Evolutionary conservation across 2,113 vertebrate genomes (phyloP), one percentile per base, ranked within the genome.

Genomic region (Malurus cyaneus): DNA sequence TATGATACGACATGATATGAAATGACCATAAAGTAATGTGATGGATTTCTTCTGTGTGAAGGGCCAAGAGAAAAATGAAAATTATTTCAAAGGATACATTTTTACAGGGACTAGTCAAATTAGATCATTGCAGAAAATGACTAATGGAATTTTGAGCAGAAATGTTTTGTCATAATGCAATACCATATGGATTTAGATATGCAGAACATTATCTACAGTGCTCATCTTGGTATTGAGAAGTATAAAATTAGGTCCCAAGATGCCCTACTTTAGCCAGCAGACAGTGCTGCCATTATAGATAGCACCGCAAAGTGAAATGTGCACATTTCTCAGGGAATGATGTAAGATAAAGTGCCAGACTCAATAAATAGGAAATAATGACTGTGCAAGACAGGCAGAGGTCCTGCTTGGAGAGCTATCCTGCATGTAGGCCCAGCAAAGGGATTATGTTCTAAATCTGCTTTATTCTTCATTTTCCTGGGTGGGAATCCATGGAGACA

Each of bases 61-160:
- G 19, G 26, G 31, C 26, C 31, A 92, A 76, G 6, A 86, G 17
- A 60, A 83, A 89, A 91, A 62, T 32, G 12, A 84, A 21, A 65
- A 61, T 34, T 57, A 66, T 78, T 61, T 87, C 57, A 61, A 72
- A 85, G 26, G 34, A 47, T 73, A 39, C 26, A 39, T 92, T 92
- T 88, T 91, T 73, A 85, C 32, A 65, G 32, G 32, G 21, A 73
- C 66, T 76, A 76, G 57, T 92, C 70, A 88, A 86, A 93, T 31
- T 24, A 80, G 89, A 89, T 95, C 53, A 76, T 61, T 83, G 23
- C 50, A 95, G 71, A 92, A 89, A 95, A 94, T 92, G 66, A 79
- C 70, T 69, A 92, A 86, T 69, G 42, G 78, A 25, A 89, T 79
- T 94, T 80, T 66, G 65, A 83, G 92, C 46, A 82, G 66, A 95